These are phyloP conservation scores for Actinemys pallida DNA, from an alignment of 2,113 vertebrate genomes.

Conservation along the genomic window DNA sequence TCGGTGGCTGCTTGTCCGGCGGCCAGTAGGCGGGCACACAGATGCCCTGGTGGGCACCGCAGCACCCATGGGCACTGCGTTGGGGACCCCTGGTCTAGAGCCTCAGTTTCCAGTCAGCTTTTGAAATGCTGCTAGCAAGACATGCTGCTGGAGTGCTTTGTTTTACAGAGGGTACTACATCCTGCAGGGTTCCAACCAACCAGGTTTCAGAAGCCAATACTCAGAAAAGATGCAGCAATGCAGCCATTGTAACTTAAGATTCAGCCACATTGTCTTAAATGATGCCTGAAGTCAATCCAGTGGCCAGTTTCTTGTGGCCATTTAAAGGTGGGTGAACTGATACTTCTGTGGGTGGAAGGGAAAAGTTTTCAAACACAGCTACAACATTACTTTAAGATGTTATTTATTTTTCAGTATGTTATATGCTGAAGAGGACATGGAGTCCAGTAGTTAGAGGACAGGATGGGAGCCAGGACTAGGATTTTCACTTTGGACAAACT, in stretches of 20 bases:
- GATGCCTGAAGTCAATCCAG: background rate
- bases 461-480: background rate
- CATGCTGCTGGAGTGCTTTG: background rate
- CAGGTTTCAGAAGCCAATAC: background rate
- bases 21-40: too few species aligned
- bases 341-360: background rate
- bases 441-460: background rate
- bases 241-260: background rate
- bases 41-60: too few species aligned
- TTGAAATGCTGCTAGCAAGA: background rate
- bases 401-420: background rate
- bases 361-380: background rate
- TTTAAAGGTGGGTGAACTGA: background rate
- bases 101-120: background rate
- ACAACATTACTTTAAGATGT: background rate
- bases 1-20: too few species aligned
- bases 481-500: background rate
- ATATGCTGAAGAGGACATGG: background rate
- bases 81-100: background rate
- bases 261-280: too few species aligned
- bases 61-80: too few species aligned
- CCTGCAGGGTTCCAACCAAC: background rate
- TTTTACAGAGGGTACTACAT: background rate
- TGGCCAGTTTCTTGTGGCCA: background rate
- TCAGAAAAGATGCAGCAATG: background rate